These are phyloP conservation scores for Netelia inedita DNA, from an alignment of 2,888 invertebrate genomes.

Conservation along the genomic window DNA sequence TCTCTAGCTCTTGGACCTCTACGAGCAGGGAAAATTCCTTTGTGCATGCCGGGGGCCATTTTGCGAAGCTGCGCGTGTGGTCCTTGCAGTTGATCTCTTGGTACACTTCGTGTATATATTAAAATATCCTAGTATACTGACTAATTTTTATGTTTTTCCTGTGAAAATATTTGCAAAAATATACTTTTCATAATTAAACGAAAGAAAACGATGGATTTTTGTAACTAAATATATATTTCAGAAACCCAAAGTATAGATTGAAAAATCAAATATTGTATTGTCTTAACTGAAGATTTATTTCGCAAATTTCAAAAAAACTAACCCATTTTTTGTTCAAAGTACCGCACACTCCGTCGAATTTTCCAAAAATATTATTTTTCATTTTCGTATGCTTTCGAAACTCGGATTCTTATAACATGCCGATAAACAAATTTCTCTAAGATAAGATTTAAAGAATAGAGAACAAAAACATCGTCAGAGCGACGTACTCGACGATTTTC, in stretches of 20 bases:
- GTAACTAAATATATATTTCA: too few relatives aligned
- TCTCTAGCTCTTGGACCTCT: not conserved
- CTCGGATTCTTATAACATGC: not conserved
- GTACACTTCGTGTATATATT: constrained; percentile 23
- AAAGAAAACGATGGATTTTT: too few relatives aligned
- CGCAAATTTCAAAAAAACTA: too few relatives aligned
- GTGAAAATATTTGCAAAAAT: not conserved
- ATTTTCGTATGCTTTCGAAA: not conserved
- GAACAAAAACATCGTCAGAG: not conserved
- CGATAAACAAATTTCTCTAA: not conserved
- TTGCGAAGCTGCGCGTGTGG: constrained; percentile 69
- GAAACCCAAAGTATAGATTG: too few relatives aligned
- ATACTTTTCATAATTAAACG: too few relatives aligned
- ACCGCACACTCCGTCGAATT: not conserved
- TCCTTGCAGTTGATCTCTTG: constrained; percentile 33
- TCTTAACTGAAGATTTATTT: too few relatives aligned
- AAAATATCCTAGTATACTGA: constrained; percentile 2
- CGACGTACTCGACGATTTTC: not conserved
- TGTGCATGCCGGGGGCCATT: constrained; percentile 67
- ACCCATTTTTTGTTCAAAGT: too few relatives aligned
- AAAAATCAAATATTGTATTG: too few relatives aligned
- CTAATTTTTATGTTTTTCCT: not conserved
- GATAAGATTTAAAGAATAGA: not conserved
- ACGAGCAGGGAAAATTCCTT: constrained; percentile 64
- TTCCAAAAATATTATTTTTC: not conserved